Percentiles rank a stretch among this genome's conserved stretches.
Evolutionary conservation across 2,113 vertebrate species (phyloP).

Genomic region (Eulacestoma nigropectus): DNA sequence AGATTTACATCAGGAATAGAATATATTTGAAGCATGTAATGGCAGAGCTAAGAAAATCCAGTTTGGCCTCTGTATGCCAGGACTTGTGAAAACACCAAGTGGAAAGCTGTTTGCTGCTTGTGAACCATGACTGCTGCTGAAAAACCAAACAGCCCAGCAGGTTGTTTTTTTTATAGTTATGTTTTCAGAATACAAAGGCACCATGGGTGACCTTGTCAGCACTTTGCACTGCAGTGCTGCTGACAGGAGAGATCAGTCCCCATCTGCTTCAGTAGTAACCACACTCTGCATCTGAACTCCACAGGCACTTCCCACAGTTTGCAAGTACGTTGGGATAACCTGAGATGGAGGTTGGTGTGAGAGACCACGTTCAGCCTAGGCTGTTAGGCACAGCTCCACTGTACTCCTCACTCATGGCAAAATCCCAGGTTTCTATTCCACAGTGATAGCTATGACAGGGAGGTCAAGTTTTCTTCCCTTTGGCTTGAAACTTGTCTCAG

Average conservation of each 20-base stretch:
- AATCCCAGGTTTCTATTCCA: background rate
- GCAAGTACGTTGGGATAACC: rapidly evolving
- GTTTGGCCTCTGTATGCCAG: background rate
- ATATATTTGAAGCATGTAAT: background rate
- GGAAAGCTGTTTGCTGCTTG: background rate
- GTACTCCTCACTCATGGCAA: background rate
- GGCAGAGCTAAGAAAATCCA: background rate
- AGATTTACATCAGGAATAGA: background rate
- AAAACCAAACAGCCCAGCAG: background rate
- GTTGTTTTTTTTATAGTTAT: background rate
- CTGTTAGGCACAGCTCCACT: background rate
- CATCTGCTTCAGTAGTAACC: background rate
- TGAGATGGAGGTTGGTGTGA: background rate
- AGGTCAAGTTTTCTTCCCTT: background rate
- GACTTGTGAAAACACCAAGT: background rate
- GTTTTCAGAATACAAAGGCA: background rate
- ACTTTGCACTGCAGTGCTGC: background rate
- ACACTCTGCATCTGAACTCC: background rate
- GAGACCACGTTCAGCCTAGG: background rate
- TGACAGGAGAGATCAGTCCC: background rate
- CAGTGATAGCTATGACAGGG: background rate
- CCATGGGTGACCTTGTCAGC: background rate
- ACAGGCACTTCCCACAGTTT: background rate
- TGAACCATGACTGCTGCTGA: background rate
- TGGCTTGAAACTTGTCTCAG: background rate